A percentile compares a stretch with the other conserved stretches of the same genome.
These are phyloP conservation scores for Heterotis niloticus DNA, from an alignment of 2,113 vertebrate species.

Conservation along the genomic window DNA sequence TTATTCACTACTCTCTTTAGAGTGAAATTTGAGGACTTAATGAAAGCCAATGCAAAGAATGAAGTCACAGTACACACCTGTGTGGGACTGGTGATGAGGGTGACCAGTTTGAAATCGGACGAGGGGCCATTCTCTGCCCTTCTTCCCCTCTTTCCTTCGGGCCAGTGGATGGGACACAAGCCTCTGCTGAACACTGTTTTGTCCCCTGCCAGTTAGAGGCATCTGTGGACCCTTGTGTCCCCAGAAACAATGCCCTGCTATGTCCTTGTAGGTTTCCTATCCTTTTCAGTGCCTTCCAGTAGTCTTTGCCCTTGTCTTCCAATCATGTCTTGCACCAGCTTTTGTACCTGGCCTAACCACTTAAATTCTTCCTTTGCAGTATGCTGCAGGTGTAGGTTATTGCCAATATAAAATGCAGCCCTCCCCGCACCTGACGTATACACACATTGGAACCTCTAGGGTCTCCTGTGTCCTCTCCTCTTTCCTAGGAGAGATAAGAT, in stretches of 20 bases:
- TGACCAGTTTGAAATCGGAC: neutral
- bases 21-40: neutral
- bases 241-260: conserved; percentile 2
- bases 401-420: conserved; percentile 47
- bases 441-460: conserved; percentile 35
- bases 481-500: conserved; percentile 81
- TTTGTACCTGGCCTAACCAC: neutral
- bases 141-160: neutral
- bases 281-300: neutral
- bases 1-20: neutral
- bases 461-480: conserved; percentile 76
- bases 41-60: neutral
- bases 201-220: neutral
- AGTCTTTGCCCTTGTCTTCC: neutral
- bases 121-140: neutral
- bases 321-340: neutral
- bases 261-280: neutral
- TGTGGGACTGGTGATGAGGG: neutral
- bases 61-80: neutral
- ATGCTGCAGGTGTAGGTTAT: conserved; percentile 69
- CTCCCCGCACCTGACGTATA: conserved; percentile 18
- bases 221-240: neutral
- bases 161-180: neutral
- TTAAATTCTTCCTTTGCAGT: conserved; percentile 41
- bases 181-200: conserved; percentile 14